phyloP scores from a whole-genome alignment of 1,140 invertebrate genomes.

The Cherax destructor region DNA sequence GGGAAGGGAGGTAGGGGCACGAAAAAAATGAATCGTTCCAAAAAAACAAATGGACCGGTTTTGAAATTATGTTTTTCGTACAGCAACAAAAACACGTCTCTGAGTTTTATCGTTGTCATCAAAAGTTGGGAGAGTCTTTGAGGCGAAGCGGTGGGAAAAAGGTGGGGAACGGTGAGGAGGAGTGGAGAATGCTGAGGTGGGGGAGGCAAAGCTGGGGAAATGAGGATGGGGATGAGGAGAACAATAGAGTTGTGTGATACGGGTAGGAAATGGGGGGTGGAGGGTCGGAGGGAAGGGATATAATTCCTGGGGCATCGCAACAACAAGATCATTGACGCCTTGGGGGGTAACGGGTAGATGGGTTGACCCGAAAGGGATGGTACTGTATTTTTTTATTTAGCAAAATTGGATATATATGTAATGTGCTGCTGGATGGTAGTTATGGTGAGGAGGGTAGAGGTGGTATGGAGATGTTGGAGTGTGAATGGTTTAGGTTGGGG shows the following conservation, averaged over 20 bases:
- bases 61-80: background rate
- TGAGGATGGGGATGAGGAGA: background rate
- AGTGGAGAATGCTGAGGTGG: background rate
- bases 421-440: too few relatives aligned
- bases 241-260: background rate
- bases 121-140: background rate
- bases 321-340: background rate
- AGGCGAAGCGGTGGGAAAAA: background rate
- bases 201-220: background rate
- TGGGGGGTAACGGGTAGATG: background rate
- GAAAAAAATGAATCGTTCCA: background rate
- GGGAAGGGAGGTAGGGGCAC: background rate
- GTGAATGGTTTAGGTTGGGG: too few relatives aligned
- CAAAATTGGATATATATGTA: too few relatives aligned
- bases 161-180: background rate
- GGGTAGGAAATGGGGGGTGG: background rate
- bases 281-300: background rate
- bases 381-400: too few relatives aligned
- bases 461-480: too few relatives aligned
- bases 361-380: background rate
- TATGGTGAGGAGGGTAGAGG: too few relatives aligned
- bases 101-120: background rate
- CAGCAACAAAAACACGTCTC: background rate
- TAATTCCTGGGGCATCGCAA: background rate
- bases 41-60: conserved; percentile 8